These are phyloP conservation scores for Pecten maximus DNA, from an alignment of 2,888 invertebrate genomes.

Conservation along the genomic window DNA sequence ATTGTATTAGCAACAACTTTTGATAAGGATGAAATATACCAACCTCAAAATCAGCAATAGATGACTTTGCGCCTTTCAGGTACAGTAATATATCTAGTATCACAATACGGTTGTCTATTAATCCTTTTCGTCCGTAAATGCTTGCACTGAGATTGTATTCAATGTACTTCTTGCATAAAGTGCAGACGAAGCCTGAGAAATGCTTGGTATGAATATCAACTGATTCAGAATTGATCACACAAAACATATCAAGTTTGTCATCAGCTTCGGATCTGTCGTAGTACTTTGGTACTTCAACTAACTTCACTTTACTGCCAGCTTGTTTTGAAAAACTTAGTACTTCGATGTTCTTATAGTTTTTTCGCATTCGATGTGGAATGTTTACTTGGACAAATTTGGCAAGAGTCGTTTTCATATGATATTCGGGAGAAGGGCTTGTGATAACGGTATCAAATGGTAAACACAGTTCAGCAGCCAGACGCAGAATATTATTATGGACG, in stretches of 20 bases:
- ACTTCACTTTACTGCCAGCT: neutral
- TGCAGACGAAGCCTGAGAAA: neutral
- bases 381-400: neutral
- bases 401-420: neutral
- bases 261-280: neutral
- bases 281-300: neutral
- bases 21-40: too few relatives aligned
- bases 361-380: conserved; percentile 1
- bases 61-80: neutral
- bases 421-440: neutral
- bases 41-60: neutral
- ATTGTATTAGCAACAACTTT: too few relatives aligned
- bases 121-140: neutral
- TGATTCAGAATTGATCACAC: neutral
- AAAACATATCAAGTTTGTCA: neutral
- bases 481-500: neutral
- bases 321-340: neutral
- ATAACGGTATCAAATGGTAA: neutral
- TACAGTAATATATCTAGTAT: neutral
- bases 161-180: neutral
- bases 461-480: neutral
- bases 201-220: neutral
- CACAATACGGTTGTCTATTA: neutral
- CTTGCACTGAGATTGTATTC: neutral
- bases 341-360: neutral